phyloP scores from a whole-genome alignment of 2,797 vertebrate species.

The Amniataba percoides region DNA sequence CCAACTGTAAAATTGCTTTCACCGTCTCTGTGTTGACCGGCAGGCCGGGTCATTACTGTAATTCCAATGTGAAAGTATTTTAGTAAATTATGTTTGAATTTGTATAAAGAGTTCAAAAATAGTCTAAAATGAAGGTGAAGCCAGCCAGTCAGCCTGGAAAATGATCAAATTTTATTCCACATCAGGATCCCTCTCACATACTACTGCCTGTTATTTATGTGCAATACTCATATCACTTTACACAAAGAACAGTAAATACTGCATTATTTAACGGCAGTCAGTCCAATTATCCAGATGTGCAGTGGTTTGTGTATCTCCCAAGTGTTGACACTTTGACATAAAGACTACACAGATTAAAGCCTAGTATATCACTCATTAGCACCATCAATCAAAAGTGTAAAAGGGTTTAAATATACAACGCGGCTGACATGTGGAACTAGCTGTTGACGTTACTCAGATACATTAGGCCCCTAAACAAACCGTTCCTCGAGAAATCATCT shows the following conservation, averaged over 20 bases:
- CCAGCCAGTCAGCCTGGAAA: slow-evolving; percentile 7
- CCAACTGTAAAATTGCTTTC: slow-evolving; percentile 84
- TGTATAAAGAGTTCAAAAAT: slow-evolving; percentile 36
- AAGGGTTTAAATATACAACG: slow-evolving; percentile 72
- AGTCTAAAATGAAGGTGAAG: slow-evolving; percentile 43
- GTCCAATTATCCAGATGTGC: slow-evolving; percentile 39
- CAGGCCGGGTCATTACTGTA: slow-evolving; percentile 78
- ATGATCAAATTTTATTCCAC: neutral
- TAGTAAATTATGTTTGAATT: slow-evolving; percentile 61
- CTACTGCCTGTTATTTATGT: slow-evolving; percentile 12
- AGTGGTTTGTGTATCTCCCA: slow-evolving; percentile 32
- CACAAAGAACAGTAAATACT: slow-evolving; percentile 15
- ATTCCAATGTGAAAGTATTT: slow-evolving; percentile 71
- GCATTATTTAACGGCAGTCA: slow-evolving; percentile 27
- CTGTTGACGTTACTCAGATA: slow-evolving; percentile 75
- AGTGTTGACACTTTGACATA: slow-evolving; percentile 67
- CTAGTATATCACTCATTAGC: slow-evolving; percentile 58
- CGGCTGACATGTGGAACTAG: slow-evolving; percentile 74
- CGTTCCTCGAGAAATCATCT: slow-evolving; percentile 67
- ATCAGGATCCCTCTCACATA: neutral
- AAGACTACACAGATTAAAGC: slow-evolving; percentile 60
- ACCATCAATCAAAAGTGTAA: slow-evolving; percentile 69
- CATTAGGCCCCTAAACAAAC: slow-evolving; percentile 75
- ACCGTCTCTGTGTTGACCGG: slow-evolving; percentile 75
- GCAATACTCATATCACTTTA: slow-evolving; percentile 5